Base-by-base conservation (phyloP, 1,140 invertebrate genomes). In the Drosophila repletoides region DNA sequence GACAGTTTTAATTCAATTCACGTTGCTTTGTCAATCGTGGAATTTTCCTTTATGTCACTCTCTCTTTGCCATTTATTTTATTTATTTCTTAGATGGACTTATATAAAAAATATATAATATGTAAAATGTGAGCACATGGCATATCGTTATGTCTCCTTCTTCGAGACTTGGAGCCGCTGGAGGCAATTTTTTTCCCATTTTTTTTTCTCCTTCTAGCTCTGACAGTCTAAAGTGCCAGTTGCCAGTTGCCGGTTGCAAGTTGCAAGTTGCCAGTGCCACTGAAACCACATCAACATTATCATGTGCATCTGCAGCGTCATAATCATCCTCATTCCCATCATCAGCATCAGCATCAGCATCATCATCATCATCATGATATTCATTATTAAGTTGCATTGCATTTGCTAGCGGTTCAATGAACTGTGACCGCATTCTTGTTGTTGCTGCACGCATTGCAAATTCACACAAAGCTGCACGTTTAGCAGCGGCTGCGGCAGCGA, bases 321-420 rank as follows among this genome's bases (percentile, higher is more conserved):
- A 15, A 43, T 45, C 10, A 19, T 10, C 33, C 5, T 33, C 29
- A 34, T 36, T 21, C 15, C 19, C 49, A 15, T 36, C 31, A 29
- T 12, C 36, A 5, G n/a, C 28, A 10, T 28, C 28, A 31, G 36
- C 51, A 63, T 9, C 21, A 45, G 29, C 49, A 58, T 33, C 7
- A 52, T 24, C 28, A 34, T 26, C 4, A 26, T 15, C 41, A 24
- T 28, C 34, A 60, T 21, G 38, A 53, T 34, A 26, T 41, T 48
- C 6, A 48, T 38, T 41, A 34, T 51, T 55, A 34, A 34, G 22
- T 60, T 56, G 66, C 72, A 69, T 36, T 64, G 69, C 75, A 72
- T 73, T 65, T 79, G n/a, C 70, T 56, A 73, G 67, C 45, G 75
- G 75, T 79, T 79, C 75, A 79, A 79, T 70, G 75, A 79, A 79